These are phyloP conservation scores for Sesia apiformis DNA, from an alignment of 2,888 invertebrate species.

Conservation along the genomic window DNA sequence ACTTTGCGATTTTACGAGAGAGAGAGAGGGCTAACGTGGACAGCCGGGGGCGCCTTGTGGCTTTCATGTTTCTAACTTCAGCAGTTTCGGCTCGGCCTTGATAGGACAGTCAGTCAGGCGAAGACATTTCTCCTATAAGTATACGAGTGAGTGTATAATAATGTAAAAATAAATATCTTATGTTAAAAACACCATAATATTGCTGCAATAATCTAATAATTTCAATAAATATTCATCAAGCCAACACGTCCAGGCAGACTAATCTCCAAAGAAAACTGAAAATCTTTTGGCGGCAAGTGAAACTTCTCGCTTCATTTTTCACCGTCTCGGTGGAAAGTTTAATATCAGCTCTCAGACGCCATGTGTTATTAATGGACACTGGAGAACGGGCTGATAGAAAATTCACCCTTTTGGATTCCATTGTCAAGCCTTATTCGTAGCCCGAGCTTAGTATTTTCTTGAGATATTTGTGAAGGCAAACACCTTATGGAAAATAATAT, in stretches of 20 bases:
- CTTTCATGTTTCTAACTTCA: no score
- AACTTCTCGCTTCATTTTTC: constrained; percentile 34
- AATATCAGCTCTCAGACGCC: constrained; percentile 40
- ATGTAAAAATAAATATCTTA: no score
- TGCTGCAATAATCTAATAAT: no score
- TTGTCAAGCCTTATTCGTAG: not conserved
- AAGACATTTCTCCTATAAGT: no score
- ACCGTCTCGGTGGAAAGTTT: constrained; percentile 32
- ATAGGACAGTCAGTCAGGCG: no score
- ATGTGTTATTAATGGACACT: constrained; percentile 40
- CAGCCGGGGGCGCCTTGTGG: no score
- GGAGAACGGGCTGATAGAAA: constrained; percentile 17
- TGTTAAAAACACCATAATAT: no score
- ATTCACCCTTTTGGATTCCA: constrained; percentile 7
- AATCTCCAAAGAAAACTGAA: constrained; percentile 18
- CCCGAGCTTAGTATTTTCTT: not conserved
- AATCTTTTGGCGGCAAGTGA: not conserved
- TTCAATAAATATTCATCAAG: not conserved
- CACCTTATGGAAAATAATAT: no score
- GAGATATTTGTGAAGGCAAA: not conserved
- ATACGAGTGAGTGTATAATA: no score
- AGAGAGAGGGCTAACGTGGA: no score
- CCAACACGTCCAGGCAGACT: constrained; percentile 2
- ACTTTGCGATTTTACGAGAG: no score
- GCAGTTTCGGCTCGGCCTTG: no score